phyloP scores from a whole-genome alignment of 2,113 vertebrate species.

The Myiozetetes cayanensis region DNA sequence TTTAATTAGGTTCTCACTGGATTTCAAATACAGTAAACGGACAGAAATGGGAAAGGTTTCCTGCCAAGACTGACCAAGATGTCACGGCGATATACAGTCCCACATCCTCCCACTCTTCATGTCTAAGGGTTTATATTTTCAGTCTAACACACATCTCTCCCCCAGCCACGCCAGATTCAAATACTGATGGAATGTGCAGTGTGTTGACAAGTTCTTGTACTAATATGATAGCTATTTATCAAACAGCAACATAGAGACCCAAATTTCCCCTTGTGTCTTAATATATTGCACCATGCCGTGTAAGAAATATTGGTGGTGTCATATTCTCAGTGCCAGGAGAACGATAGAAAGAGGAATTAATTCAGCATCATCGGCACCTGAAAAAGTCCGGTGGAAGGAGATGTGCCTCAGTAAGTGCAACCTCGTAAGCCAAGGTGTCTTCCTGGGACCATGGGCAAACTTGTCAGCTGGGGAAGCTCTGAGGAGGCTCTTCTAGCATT shows the following conservation, averaged over 20 bases:
- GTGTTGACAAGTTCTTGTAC: background rate
- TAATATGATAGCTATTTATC: background rate
- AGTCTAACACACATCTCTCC: background rate
- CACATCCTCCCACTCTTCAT: background rate
- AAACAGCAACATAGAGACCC: background rate
- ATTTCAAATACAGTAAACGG: background rate
- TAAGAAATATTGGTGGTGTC: background rate
- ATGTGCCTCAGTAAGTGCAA: rapidly evolving
- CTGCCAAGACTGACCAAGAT: background rate
- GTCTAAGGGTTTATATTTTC: background rate
- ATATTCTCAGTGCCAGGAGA: background rate
- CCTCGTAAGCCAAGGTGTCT: rapidly evolving
- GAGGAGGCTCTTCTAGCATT: background rate
- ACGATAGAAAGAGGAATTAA: background rate
- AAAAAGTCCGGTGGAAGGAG: background rate
- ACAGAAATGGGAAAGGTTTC: background rate
- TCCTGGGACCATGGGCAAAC: background rate
- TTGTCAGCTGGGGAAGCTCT: background rate
- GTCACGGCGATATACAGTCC: background rate
- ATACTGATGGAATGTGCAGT: background rate
- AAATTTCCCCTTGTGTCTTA: background rate
- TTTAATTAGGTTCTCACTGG: conserved; percentile 21
- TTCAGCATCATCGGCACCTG: background rate
- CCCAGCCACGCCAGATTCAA: background rate
- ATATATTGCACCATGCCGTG: background rate